Evolutionary conservation across 1,140 invertebrate genomes (phyloP).

Genomic region (Monomorium pharaonis): DNA sequence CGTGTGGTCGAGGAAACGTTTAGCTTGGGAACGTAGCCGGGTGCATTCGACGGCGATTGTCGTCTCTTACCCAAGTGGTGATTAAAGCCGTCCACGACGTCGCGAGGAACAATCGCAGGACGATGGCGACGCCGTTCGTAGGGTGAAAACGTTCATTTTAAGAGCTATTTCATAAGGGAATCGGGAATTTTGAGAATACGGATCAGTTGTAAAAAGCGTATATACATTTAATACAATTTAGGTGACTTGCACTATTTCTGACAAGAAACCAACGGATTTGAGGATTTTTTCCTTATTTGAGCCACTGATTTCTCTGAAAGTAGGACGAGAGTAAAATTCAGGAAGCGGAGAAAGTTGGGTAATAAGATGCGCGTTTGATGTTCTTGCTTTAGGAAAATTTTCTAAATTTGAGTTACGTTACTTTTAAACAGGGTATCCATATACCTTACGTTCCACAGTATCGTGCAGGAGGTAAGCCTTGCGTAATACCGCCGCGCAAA

Average conservation of each 20-base stretch:
- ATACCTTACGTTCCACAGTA: conserved; percentile 8
- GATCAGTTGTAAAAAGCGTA: neutral
- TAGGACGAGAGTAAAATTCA: neutral
- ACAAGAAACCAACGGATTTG: neutral
- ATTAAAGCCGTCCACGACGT: conserved; percentile 49
- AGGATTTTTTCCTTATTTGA: neutral
- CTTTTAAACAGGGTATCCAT: conserved; percentile 3
- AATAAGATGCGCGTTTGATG: neutral
- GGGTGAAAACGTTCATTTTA: neutral
- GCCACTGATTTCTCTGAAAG: neutral
- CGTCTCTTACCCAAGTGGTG: conserved; percentile 26
- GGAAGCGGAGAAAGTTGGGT: neutral
- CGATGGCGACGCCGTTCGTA: conserved; percentile 2
- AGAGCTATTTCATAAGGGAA: neutral
- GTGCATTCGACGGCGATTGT: conserved; percentile 45
- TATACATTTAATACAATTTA: neutral
- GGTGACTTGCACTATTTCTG: neutral
- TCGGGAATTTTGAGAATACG: neutral
- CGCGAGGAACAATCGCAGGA: conserved; percentile 20
- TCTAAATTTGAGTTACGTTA: conserved; percentile 23
- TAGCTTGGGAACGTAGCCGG: conserved; percentile 44
- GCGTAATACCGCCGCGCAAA: conserved; percentile 39
- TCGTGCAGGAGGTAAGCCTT: conserved; percentile 24
- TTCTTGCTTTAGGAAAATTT: conserved; percentile 14
- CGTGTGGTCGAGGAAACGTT: conserved; percentile 45